These are phyloP conservation scores for Melangyna quadrimaculata DNA, from an alignment of 2,888 invertebrate species.

Conservation along the genomic window DNA sequence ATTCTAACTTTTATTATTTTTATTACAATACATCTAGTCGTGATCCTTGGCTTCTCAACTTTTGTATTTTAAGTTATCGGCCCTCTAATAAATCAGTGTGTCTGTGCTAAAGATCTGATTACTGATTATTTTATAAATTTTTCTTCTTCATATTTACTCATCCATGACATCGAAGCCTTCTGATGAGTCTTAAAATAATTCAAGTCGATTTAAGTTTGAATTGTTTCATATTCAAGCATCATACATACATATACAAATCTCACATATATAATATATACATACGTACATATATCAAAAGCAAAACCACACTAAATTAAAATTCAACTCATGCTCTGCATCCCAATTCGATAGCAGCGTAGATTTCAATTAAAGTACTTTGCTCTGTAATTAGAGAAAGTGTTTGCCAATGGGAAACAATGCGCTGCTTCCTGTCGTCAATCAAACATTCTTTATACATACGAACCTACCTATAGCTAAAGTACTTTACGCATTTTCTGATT, in stretches of 20 bases:
- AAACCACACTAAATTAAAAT: slow-evolving; percentile 43
- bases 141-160: not conserved
- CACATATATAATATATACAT: too few relatives aligned
- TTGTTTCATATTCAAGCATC: not conserved
- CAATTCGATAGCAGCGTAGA: slow-evolving; percentile 24
- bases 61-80: not conserved
- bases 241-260: not conserved
- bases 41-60: too few relatives aligned
- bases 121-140: not conserved
- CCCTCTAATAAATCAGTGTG: too few relatives aligned
- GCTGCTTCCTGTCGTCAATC: slow-evolving; percentile 57
- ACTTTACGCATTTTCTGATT: slow-evolving; percentile 46
- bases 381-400: slow-evolving; percentile 61
- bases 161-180: too few relatives aligned
- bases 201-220: not conserved
- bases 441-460: slow-evolving; percentile 30
- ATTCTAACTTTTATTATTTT: too few relatives aligned
- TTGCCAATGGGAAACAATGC: slow-evolving; percentile 52
- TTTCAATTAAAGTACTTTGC: slow-evolving; percentile 58
- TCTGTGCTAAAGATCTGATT: too few relatives aligned
- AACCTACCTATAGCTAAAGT: not conserved
- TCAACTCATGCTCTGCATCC: slow-evolving; percentile 14
- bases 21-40: too few relatives aligned
- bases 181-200: too few relatives aligned
- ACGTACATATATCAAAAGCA: not conserved